Conservation (phyloP, 2,797 vertebrate species). For the Sebastes melanostomus region DNA sequence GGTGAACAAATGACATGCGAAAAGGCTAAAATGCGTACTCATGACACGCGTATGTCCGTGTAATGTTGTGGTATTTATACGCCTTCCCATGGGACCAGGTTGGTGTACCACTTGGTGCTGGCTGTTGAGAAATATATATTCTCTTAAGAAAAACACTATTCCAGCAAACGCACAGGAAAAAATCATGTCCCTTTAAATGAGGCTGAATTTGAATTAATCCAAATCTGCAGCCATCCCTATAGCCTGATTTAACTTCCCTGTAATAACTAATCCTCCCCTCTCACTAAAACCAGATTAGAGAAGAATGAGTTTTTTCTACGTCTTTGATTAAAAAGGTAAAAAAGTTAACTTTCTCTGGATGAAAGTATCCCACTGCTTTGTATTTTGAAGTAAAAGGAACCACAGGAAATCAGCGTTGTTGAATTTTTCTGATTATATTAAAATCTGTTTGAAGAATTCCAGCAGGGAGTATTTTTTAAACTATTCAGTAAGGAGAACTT, state of each 20-base stretch:
- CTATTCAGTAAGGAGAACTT: background rate
- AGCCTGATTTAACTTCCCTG: conserved; percentile 17
- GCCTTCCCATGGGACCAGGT: too few species aligned
- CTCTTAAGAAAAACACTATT: background rate
- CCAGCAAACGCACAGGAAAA: background rate
- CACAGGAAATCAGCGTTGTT: background rate
- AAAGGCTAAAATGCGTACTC: too few species aligned
- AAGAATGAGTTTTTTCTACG: background rate
- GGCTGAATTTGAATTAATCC: conserved; percentile 15
- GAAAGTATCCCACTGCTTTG: background rate
- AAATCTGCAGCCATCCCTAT: conserved; percentile 10
- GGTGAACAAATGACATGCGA: too few species aligned
- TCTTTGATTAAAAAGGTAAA: background rate
- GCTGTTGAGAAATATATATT: background rate
- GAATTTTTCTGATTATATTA: background rate
- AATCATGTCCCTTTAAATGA: background rate
- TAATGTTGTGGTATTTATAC: too few species aligned
- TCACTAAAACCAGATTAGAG: conserved; percentile 21
- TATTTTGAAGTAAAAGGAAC: background rate
- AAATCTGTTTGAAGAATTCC: background rate
- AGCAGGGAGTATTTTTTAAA: background rate
- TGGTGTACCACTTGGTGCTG: background rate
- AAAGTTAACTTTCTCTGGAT: background rate
- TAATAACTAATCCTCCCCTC: conserved; percentile 10
- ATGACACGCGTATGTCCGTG: too few species aligned